Conservation (phyloP, 2,888 invertebrate genomes). For the Acanthosoma haemorrhoidale region DNA sequence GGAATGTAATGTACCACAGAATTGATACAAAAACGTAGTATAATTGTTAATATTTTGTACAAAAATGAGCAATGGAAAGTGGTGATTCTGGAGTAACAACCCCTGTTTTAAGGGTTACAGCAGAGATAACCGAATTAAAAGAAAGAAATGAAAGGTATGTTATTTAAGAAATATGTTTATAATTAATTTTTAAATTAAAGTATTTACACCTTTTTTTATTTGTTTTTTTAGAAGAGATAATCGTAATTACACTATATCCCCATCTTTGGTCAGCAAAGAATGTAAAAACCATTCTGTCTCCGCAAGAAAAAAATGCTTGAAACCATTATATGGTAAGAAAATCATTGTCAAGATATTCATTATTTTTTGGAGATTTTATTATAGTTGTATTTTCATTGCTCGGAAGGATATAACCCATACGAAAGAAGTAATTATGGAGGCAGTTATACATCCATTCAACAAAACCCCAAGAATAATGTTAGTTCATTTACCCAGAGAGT, state of each 20-base stretch:
- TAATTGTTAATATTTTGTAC: not conserved
- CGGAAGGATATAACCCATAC: slow-evolving; percentile 33
- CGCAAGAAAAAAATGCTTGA: slow-evolving; percentile 17
- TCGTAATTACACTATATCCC: slow-evolving; percentile 9
- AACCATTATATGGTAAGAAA: slow-evolving; percentile 25
- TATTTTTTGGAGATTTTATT: not conserved
- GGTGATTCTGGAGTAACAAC: slow-evolving; percentile 26
- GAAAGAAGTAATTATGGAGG: slow-evolving; percentile 26
- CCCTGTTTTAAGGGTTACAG: slow-evolving; percentile 33
- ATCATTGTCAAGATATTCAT: not conserved
- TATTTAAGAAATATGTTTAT: not conserved
- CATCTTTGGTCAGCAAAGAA: slow-evolving; percentile 19
- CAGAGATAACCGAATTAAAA: slow-evolving; percentile 34
- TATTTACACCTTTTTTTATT: not conserved
- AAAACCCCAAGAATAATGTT: slow-evolving; percentile 39
- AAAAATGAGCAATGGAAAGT: slow-evolving; percentile 24
- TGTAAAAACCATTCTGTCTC: not conserved
- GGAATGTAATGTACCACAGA: not conserved
- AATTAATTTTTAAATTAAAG: not conserved
- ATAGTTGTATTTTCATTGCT: not conserved
- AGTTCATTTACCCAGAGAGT: slow-evolving; percentile 58
- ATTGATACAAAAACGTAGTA: not conserved
- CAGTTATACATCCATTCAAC: slow-evolving; percentile 24
- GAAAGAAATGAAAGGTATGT: not conserved
- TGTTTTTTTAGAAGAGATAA: not conserved